Base-by-base conservation (phyloP, 2,113 vertebrate species). In the Callopanchax toddi region DNA sequence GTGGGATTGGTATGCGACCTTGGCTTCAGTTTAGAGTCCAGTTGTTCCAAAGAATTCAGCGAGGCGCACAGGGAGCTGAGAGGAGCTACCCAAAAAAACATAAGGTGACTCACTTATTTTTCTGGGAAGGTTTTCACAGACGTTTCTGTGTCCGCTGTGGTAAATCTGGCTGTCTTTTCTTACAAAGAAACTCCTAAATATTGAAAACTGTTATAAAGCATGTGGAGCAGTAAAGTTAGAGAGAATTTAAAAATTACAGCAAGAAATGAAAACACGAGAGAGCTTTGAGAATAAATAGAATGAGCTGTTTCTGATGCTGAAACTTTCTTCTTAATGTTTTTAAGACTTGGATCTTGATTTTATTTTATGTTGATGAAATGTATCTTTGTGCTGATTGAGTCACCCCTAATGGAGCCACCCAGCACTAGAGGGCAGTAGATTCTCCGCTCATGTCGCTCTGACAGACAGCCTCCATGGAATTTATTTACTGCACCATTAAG, bases 41-140 rank as follows among this genome's bases (percentile, higher is more conserved):
- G 83, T 81, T 84, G 74, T 82, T 87, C 77, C 81, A 77, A 76
- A 79, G 62, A 84, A 89, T 82, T 79, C 62, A 37, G 36, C 25
- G 13, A 34, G 56, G 64, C 10, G 50, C 18, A 54, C 67, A n/a
- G 65, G 56, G 75, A 71, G 45, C 56, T 46, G 54, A 79, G 58
- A 73, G 65, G 71, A 71, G 54, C 61, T 52, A 50, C 60, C 58
- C 60, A 56, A 79, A 81, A 60, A 71, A 43, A 8, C 32, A 21
- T 61, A 80, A 76, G 75, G 83, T 81, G 75, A 88, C 79, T 82
- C 67, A 79, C 37, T 70, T 65, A 60, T 71, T 78, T 77, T 22
- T 66, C 53, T 82, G 54, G 42, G 53, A 58, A 72, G 17, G 36
- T 15, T 15, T 36, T 61, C 53, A 32, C 23, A 49, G 56, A 17